These are phyloP conservation scores for Buteo buteo DNA, from an alignment of 2,113 vertebrate genomes.

Conservation along the genomic window DNA sequence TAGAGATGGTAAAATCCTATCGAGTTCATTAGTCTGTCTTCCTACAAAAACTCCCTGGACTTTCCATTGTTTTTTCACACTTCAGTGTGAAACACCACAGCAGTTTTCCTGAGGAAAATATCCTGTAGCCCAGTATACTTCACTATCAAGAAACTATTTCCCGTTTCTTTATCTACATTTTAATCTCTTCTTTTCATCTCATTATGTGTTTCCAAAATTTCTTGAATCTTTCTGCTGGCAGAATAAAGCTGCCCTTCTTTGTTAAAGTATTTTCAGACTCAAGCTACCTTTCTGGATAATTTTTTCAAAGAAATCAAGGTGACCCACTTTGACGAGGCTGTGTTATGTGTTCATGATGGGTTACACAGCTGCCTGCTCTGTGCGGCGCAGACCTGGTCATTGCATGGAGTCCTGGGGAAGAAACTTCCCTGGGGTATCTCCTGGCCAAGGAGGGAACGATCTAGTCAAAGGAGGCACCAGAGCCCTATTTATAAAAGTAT, in stretches of 20 bases:
- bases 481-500: neutral
- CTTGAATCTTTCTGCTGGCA: neutral
- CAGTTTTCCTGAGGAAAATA: neutral
- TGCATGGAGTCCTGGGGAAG: neutral
- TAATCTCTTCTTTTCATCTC: neutral
- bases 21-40: neutral
- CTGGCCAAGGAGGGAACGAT: neutral
- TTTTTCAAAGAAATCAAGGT: neutral
- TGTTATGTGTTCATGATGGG: neutral
- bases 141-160: neutral
- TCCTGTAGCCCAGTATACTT: neutral
- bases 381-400: neutral
- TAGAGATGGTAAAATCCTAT: neutral
- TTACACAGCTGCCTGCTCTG: neutral
- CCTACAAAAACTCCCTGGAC: neutral
- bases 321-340: neutral
- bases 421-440: neutral
- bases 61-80: neutral
- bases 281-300: neutral
- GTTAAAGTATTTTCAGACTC: neutral
- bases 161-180: neutral
- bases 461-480: neutral
- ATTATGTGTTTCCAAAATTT: neutral
- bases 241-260: neutral
- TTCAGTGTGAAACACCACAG: neutral